Percentiles rank a stretch among this genome's conserved stretches.
phyloP scores from a whole-genome alignment of 2,888 invertebrate genomes.

The Lissocephala sabroskyi region DNA sequence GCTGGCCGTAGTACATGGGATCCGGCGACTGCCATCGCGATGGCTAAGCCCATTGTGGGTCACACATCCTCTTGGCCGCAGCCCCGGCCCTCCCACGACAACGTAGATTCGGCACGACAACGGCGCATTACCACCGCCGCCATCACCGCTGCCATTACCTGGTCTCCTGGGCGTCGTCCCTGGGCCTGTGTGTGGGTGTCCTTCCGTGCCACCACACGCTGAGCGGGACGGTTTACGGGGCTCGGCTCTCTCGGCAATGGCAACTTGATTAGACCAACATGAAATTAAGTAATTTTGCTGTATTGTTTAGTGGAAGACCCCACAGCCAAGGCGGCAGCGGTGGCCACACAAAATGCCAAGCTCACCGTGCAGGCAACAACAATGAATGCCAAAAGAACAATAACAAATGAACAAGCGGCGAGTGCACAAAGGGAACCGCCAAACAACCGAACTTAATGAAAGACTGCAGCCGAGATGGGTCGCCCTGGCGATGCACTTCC shows the following conservation, averaged over 20 bases:
- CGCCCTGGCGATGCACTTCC: slow-evolving; percentile 1
- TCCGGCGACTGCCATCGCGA: neutral
- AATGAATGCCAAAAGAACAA: slow-evolving; percentile 29
- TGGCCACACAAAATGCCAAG: slow-evolving; percentile 20
- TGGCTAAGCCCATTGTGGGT: slow-evolving; percentile 4
- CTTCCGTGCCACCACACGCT: neutral
- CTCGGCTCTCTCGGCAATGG: slow-evolving; percentile 41
- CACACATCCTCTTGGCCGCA: neutral
- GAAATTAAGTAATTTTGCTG: slow-evolving; percentile 60
- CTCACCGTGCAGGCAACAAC: neutral
- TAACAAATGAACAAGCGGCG: slow-evolving; percentile 15
- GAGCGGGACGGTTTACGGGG: neutral
- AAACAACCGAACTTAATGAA: slow-evolving; percentile 32
- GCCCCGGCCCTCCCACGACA: too few relatives aligned
- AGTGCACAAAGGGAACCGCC: slow-evolving; percentile 30
- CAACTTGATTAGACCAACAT: slow-evolving; percentile 66
- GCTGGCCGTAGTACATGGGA: neutral
- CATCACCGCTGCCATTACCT: too few relatives aligned
- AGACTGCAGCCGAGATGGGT: slow-evolving; percentile 15
- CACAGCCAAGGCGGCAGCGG: slow-evolving; percentile 15
- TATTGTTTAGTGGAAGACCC: slow-evolving; percentile 47
- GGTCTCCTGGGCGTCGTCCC: too few relatives aligned
- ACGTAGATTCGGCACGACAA: slow-evolving; percentile 38
- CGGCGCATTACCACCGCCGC: slow-evolving; percentile 35
- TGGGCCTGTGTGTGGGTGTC: neutral